Percentiles rank a stretch among this genome's conserved stretches.
phyloP scores from a whole-genome alignment of 1,140 invertebrate species.

The Eueides isabella region DNA sequence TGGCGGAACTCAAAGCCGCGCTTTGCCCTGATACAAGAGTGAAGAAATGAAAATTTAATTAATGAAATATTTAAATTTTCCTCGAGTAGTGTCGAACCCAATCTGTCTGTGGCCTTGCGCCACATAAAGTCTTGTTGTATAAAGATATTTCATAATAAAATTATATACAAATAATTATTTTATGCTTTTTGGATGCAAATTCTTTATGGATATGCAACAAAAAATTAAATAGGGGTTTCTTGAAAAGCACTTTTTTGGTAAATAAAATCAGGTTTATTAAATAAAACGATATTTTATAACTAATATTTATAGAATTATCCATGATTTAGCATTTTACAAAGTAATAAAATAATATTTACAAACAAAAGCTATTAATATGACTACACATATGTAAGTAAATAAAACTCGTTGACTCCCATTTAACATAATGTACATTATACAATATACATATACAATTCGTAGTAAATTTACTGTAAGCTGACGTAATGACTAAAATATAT shows the following conservation, averaged over 20 bases:
- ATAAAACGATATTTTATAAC: conserved; percentile 79
- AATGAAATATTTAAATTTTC: neutral
- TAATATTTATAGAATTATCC: conserved; percentile 81
- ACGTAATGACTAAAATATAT: conserved; percentile 34
- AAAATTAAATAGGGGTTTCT: neutral
- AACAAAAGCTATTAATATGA: conserved; percentile 74
- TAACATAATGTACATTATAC: conserved; percentile 38
- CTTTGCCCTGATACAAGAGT: too few relatives aligned
- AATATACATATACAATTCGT: conserved; percentile 29
- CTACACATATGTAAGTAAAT: conserved; percentile 71
- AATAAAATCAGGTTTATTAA: conserved; percentile 42
- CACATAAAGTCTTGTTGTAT: too few relatives aligned
- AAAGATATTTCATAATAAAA: neutral
- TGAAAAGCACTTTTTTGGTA: conserved; percentile 1
- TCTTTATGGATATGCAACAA: neutral
- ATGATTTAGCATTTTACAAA: conserved; percentile 81
- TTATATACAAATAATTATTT: neutral
- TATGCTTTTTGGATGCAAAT: neutral
- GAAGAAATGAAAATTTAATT: too few relatives aligned
- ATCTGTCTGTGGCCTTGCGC: too few relatives aligned
- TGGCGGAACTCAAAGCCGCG: too few relatives aligned
- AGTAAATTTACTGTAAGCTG: conserved; percentile 25
- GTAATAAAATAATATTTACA: conserved; percentile 80
- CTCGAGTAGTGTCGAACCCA: too few relatives aligned
- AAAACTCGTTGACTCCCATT: conserved; percentile 76